Base-by-base conservation (phyloP, 2,888 invertebrate species). In the Plagodis pulveraria region DNA sequence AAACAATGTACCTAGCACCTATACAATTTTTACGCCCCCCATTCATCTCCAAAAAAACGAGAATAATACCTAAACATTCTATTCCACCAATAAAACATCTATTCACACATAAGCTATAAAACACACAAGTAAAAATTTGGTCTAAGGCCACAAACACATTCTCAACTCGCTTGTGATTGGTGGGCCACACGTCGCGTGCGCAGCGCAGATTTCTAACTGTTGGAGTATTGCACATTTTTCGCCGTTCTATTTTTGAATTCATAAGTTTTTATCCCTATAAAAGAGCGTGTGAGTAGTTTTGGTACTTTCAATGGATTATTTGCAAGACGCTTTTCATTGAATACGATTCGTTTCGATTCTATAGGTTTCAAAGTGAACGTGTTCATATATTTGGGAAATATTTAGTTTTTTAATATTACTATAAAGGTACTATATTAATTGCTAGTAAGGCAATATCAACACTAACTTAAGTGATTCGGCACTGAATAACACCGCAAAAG, bases 221-320 rank as follows among this genome's bases (percentile, higher is more conserved):
- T 81, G 76, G 77, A 84, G 76, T 80, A 83, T 84, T 84, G 80
- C 81, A 81, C 83, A 89, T 89, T 89, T 89, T 89, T 89, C 87
- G 81, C 72, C 80, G 77, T 76, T 89, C 91, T 92, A 90, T 91
- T 92, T 91, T 91, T 90, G 89, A 74, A 73, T 77, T 81, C 76
- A 74, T 73, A 73, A 86, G 85, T 91, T 91, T 92, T 92, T 91
- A 87, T 87, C 78, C 84, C 77, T 79, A 71, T 58, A 56, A 32
- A 73, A 77, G 63, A 35, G 49, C 38, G 74, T n/a, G 9, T 42
- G 54, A 62, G 10, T 0, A n/a, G 42, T 79, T 50, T 90, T 91
- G 86, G 78, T 87, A 80, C 76, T 89, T 85, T 80, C 68, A 77
- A 76, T 78, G 22, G 22, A 22, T 22, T 22, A 22, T 22, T 22